phyloP scores from a whole-genome alignment of 1,140 invertebrate genomes.

The Platyscapa corneri region DNA sequence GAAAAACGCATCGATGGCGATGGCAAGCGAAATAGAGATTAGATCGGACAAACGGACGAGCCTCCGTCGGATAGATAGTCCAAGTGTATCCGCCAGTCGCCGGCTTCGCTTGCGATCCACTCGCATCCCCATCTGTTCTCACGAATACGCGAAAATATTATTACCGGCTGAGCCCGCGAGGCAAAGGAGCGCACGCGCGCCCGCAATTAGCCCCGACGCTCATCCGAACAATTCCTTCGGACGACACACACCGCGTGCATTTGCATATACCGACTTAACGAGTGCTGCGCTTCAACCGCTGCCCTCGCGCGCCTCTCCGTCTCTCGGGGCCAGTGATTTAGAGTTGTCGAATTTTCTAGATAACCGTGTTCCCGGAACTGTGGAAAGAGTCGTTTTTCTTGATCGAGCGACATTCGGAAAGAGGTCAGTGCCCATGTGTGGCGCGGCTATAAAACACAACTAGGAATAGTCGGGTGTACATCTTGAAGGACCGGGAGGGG shows the following conservation, averaged over 20 bases:
- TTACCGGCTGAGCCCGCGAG: neutral
- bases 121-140: neutral
- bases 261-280: conserved; percentile 37
- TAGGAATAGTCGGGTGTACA: too few relatives aligned
- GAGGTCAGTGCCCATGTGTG: too few relatives aligned
- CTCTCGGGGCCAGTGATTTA: too few relatives aligned
- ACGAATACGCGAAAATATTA: neutral
- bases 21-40: neutral
- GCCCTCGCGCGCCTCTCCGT: too few relatives aligned
- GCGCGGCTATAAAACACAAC: too few relatives aligned
- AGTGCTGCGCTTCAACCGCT: neutral
- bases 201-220: neutral
- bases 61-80: conserved; percentile 8
- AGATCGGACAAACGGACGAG: neutral
- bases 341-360: too few relatives aligned
- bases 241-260: neutral
- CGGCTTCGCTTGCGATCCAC: neutral
- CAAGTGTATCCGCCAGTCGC: neutral
- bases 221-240: neutral
- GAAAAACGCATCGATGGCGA: too few relatives aligned
- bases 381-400: too few relatives aligned
- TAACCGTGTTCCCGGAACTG: too few relatives aligned
- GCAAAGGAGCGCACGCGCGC: neutral
- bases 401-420: too few relatives aligned
- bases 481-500: too few relatives aligned